Evolutionary conservation across 2,888 invertebrate genomes (phyloP).

Genomic region (Campoplex nolae): DNA sequence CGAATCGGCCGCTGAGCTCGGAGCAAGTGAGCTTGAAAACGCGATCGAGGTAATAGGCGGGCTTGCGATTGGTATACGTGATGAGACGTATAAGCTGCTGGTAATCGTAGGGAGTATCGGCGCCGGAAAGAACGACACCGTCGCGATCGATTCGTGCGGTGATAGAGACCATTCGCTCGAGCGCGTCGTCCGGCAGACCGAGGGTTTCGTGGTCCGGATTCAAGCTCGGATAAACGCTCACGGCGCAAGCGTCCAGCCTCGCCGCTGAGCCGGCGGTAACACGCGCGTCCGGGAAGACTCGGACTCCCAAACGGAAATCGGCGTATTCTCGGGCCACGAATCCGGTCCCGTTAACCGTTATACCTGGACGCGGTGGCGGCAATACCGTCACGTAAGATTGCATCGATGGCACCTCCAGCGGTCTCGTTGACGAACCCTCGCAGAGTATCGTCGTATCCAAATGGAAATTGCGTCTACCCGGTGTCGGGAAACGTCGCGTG

Average conservation of each 20-base stretch:
- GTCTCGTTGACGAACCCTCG: constrained; percentile 91
- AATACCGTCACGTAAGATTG: constrained; percentile 95
- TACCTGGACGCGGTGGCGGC: constrained; percentile 93
- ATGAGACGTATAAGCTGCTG: constrained; percentile 92
- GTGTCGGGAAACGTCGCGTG: constrained; percentile 96
- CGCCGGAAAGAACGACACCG: constrained; percentile 92
- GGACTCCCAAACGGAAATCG: constrained; percentile 94
- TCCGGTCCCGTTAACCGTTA: constrained; percentile 92
- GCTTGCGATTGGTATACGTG: constrained; percentile 97
- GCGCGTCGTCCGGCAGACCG: constrained; percentile 89
- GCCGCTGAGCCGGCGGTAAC: constrained; percentile 88
- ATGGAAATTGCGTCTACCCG: constrained; percentile 95
- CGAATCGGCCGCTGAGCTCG: constrained; percentile 94
- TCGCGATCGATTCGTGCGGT: constrained; percentile 95
- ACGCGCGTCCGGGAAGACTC: constrained; percentile 94
- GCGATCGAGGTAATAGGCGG: constrained; percentile 97
- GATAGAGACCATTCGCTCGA: constrained; percentile 90
- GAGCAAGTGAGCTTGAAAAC: constrained; percentile 98
- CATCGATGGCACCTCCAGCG: constrained; percentile 90
- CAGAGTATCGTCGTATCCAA: constrained; percentile 91
- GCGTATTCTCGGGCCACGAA: constrained; percentile 94
- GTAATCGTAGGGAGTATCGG: constrained; percentile 92
- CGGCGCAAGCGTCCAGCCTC: constrained; percentile 96
- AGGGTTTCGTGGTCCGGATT: constrained; percentile 98
- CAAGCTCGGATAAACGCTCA: constrained; percentile 97